phyloP scores from a whole-genome alignment of 1,140 invertebrate species.

The Zophobas morio region DNA sequence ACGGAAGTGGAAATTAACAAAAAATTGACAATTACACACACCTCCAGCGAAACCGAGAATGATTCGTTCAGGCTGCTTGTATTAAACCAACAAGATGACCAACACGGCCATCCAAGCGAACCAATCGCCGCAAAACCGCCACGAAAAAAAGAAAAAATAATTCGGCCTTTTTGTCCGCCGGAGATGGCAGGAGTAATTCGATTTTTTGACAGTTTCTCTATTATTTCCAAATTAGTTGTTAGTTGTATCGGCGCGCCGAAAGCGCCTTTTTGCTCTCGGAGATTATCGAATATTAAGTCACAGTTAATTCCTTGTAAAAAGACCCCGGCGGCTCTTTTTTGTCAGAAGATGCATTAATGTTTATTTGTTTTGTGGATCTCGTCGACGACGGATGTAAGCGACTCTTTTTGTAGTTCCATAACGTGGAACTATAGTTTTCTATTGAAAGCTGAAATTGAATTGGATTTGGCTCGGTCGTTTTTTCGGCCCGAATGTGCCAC shows the following conservation, averaged over 20 bases:
- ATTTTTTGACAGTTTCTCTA: conserved; percentile 42
- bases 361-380: conserved; percentile 39
- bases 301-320: conserved; percentile 39
- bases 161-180: conserved; percentile 26
- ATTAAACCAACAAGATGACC: conserved; percentile 42
- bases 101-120: conserved; percentile 31
- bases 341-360: conserved; percentile 35
- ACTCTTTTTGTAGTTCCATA: conserved; percentile 17
- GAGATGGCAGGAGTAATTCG: conserved; percentile 31
- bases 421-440: conserved; percentile 37
- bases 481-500: conserved; percentile 15
- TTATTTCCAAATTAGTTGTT: conserved; percentile 36
- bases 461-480: conserved; percentile 41
- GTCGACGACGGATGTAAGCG: conserved; percentile 30
- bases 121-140: conserved; percentile 2
- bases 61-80: conserved; percentile 40
- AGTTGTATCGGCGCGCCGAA: conserved; percentile 30
- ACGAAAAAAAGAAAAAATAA: conserved; percentile 25
- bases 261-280: conserved; percentile 18
- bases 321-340: conserved; percentile 26
- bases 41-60: conserved; percentile 26
- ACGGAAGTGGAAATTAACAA: conserved; percentile 18
- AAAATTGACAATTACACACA: conserved; percentile 34
- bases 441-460: conserved; percentile 36
- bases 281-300: conserved; percentile 43